Conservation (phyloP, 2,113 vertebrate genomes). For the Heteronetta atricapilla region DNA sequence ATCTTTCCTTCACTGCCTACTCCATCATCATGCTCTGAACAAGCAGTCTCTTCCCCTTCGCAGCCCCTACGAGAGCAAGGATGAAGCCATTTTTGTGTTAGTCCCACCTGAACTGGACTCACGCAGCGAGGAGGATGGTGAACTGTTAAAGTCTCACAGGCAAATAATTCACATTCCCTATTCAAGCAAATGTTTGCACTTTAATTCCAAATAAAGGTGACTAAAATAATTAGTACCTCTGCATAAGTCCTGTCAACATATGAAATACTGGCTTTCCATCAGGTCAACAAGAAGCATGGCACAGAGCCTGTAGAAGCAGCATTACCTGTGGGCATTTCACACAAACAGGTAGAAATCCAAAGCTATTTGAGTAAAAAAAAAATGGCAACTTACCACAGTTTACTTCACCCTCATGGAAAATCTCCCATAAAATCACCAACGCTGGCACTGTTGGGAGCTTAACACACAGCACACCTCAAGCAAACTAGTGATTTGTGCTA, state of each 20-base stretch:
- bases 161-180: background rate
- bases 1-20: background rate
- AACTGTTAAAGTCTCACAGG: background rate
- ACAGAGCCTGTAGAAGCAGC: background rate
- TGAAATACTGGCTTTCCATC: too few species aligned
- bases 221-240: background rate
- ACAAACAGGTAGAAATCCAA: background rate
- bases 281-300: background rate
- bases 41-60: background rate
- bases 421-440: background rate
- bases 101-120: background rate
- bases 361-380: background rate
- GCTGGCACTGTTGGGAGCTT: background rate
- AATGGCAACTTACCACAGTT: background rate
- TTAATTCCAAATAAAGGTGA: background rate
- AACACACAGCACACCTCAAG: background rate
- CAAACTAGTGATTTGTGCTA: background rate
- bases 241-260: accelerated
- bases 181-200: background rate
- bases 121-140: accelerated
- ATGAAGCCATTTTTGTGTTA: background rate
- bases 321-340: background rate
- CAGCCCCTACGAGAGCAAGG: background rate
- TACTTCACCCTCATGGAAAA: background rate
- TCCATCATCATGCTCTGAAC: background rate